Evolutionary conservation across 64 coral and sea anemone genomes (phyloP), one percentile per base, ranked within the genome.

Genomic region (Montipora capricornis): DNA sequence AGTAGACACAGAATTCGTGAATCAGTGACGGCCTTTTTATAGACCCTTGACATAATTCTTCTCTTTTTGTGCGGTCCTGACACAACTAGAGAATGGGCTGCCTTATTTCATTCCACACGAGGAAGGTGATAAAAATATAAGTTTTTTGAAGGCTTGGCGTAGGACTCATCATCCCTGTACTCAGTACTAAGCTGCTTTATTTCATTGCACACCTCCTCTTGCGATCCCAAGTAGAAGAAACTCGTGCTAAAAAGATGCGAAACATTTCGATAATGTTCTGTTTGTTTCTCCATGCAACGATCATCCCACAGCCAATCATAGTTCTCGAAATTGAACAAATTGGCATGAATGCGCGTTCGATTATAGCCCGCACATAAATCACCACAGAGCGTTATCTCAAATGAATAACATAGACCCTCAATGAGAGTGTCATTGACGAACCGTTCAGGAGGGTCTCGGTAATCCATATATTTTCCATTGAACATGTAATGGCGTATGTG

Each of bases 271-370:
- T 70, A 70, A 70, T 70, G 68, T 19, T 10, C 68, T 1, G 22
- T 70, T 70, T 70, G 68, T 70, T 70, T 70, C n/a, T 70, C 68
- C 7, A 70, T 70, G n/a, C 68, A 70, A 19, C 68, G 68, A 70
- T 12, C 12, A 59, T 59, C 57, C 57, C 57, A 59, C 12, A 59
- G 12, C 57, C 57, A 59, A 26, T 26, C 26, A 26, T 26, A 26
- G 26, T 26, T 26, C 26, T 26, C 26, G 26, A 26, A 26, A 26
- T 8, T 59, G 6, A 59, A 8, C 6, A 12, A 8, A 8, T 70
- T 70, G 68, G n/a, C 68, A 70, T 70, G 68, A 70, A 70, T 70
- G 68, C 26, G 26, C 26, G 26, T 26, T 26, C 26, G 26, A 26
- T 70, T 70, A 70, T 70, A 70, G 14, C n/a, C 68, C 68, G 13